These are phyloP conservation scores for Alces alces DNA, from an alignment of 2,113 vertebrate species.

Conservation along the genomic window DNA sequence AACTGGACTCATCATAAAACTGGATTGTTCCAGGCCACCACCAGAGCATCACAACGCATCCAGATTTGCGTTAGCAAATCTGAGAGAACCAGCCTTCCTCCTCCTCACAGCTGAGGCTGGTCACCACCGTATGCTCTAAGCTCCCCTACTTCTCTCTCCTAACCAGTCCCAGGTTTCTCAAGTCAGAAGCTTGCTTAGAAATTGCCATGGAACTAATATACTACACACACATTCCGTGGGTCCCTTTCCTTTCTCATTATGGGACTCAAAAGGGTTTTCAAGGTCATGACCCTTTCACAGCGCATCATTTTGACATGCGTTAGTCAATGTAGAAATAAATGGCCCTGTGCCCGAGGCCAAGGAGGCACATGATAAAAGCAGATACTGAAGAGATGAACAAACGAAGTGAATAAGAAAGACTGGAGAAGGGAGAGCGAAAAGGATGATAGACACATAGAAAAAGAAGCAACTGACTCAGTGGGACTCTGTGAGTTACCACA, in stretches of 20 bases:
- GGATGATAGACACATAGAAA: not conserved
- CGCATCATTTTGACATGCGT: not conserved
- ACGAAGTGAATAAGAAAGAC: not conserved
- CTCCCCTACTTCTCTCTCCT: not conserved
- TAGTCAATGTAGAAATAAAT: not conserved
- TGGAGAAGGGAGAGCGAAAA: not conserved
- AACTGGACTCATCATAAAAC: not conserved
- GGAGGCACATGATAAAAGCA: not conserved
- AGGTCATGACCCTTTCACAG: not conserved
- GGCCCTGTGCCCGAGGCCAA: not conserved
- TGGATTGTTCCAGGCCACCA: not conserved
- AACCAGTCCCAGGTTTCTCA: not conserved
- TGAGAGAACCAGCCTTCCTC: too few relatives aligned
- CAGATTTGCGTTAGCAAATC: not conserved
- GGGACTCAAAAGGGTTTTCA: not conserved
- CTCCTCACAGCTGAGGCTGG: not conserved
- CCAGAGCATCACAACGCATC: not conserved
- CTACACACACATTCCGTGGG: not conserved
- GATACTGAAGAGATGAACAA: not conserved
- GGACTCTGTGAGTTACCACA: not conserved
- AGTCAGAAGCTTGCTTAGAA: not conserved
- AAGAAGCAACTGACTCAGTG: not conserved
- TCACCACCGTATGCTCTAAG: rapidly evolving
- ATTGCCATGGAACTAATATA: not conserved
- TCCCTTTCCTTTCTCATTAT: not conserved